Evolutionary conservation across 1,140 invertebrate species (phyloP).

Genomic region (Drosophila sp.): DNA sequence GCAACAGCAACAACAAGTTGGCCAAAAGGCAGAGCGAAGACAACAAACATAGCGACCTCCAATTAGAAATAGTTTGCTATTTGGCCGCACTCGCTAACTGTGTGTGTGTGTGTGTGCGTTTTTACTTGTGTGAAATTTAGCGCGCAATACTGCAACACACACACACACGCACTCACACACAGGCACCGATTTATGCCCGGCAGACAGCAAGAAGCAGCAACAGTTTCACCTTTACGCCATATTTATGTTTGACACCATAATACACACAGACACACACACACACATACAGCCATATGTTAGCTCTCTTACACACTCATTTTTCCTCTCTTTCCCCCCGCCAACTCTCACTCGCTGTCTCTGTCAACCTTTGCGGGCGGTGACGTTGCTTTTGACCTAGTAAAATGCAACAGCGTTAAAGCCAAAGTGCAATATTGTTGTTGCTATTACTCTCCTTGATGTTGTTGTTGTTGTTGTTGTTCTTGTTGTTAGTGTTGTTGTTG

Average conservation of each 20-base stretch:
- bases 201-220: conserved; percentile 63
- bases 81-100: conserved; percentile 38
- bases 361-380: conserved; percentile 52
- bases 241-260: conserved; percentile 73
- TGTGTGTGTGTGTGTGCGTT: conserved; percentile 14
- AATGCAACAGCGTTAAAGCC: conserved; percentile 80
- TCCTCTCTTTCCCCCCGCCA: neutral
- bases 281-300: conserved; percentile 13
- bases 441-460: no score
- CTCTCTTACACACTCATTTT: conserved; percentile 2
- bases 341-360: neutral
- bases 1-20: conserved; percentile 41
- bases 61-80: conserved; percentile 77
- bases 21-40: conserved; percentile 48
- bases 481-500: conserved; percentile 9
- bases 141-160: conserved; percentile 44
- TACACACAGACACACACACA: conserved; percentile 34
- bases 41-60: conserved; percentile 65
- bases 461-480: conserved; percentile 5
- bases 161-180: conserved; percentile 33
- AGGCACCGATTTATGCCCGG: conserved; percentile 67
- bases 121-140: conserved; percentile 64
- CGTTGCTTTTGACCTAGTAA: conserved; percentile 82
- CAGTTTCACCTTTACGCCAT: conserved; percentile 78
- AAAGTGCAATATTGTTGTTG: conserved; percentile 65